Conservation (phyloP, 2,797 vertebrate genomes). For the Myotis vivesi region DNA sequence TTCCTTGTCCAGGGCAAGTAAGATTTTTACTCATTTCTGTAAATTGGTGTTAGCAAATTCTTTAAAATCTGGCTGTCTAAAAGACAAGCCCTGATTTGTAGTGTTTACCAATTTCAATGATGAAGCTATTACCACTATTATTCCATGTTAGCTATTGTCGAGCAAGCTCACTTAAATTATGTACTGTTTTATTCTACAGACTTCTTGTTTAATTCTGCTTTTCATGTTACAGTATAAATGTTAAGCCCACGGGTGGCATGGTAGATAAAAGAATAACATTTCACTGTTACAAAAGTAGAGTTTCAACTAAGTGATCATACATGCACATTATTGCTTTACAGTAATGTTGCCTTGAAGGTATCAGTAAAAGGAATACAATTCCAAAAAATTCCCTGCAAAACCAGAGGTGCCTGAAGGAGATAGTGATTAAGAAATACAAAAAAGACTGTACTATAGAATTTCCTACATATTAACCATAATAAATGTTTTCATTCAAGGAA, state of each 20-base stretch:
- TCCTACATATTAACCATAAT: conserved; percentile 38
- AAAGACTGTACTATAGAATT: not conserved
- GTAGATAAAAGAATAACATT: conserved; percentile 15
- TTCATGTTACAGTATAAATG: not conserved
- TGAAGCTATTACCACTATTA: not conserved
- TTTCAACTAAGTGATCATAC: conserved; percentile 10
- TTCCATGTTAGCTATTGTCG: not conserved
- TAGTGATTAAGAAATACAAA: conserved; percentile 41
- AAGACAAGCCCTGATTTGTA: not conserved
- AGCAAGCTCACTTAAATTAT: not conserved
- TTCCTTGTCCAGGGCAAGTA: not conserved
- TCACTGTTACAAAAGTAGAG: conserved; percentile 9
- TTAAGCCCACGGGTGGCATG: not conserved
- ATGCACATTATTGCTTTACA: conserved; percentile 43
- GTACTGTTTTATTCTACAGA: not conserved
- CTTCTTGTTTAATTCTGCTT: conserved; percentile 1
- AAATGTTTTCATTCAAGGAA: conserved; percentile 65
- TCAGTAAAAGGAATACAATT: conserved; percentile 34
- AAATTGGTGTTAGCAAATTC: not conserved
- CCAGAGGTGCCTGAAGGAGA: conserved; percentile 2
- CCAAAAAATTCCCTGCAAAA: conserved; percentile 6
- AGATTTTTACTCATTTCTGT: not conserved
- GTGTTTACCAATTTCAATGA: not conserved
- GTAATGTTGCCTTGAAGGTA: conserved; percentile 16
- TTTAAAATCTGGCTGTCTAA: not conserved